Base-by-base conservation (phyloP, 1,140 invertebrate genomes). In the Diploscapter pachys region DNA sequence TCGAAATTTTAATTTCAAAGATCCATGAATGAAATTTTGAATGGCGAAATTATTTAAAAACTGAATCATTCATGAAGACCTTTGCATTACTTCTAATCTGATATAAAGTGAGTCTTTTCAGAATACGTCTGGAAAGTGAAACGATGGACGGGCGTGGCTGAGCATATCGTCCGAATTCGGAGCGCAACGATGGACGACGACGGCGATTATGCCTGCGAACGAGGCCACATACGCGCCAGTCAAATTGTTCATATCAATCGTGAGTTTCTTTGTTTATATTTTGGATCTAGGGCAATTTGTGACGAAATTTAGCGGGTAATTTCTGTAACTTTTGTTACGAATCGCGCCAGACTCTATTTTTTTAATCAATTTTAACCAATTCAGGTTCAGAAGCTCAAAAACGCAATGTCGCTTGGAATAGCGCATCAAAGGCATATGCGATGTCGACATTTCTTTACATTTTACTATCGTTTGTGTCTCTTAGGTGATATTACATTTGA, bases 71-170 rank as follows among this genome's bases (percentile, higher is more conserved):
- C 48, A 2, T 55, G 9, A 63, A n/a, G 3, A 11, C 3, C 6
- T 5, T 57, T 2, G 8, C 5, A 71, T 72, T 52, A 71, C 5
- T 6, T 75, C 11, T 4, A n/a, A 65, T 69, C 8, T 70, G 51
- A 57, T 8, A 70, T 64, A 65, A 11, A n/a, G 50, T 69, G 2
- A 13, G 9, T 8, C n/a, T 5, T 76, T 77, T 63, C 71, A 77
- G 75, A 77, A 68, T 77, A 77, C 71, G 67, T 77, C n/a, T 64
- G 62, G 11, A 77, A 77, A 77, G 75, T 77, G 13, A 77, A 77
- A 68, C n/a, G 75, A 72, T 63, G 61, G 48, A 63, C 70, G 11
- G 71, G 71, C 5, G 75, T 77, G 2, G 59, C 74, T 5, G 70
- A 73, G n/a, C 75, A 77, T 49, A 72, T 65, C n/a, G 63, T 77